These are phyloP conservation scores for Holacanthus passer DNA, from an alignment of 2,113 vertebrate species.

Conservation along the genomic window DNA sequence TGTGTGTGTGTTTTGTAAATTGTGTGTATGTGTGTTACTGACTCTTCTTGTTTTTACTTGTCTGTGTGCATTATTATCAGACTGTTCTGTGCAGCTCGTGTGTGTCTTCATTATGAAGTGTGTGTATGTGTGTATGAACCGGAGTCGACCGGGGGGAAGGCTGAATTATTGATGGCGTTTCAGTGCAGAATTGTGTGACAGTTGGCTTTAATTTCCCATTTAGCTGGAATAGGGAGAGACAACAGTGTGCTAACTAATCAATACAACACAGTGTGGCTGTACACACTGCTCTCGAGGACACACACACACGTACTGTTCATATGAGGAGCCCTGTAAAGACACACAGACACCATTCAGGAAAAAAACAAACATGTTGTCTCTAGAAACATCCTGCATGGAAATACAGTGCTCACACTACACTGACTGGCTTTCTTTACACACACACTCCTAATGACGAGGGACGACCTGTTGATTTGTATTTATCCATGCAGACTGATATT, in stretches of 20 bases:
- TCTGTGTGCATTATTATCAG: conserved; percentile 38
- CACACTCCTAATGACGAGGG: too few relatives aligned
- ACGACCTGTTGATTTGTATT: too few relatives aligned
- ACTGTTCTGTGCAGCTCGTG: conserved; percentile 1
- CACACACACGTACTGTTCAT: background rate
- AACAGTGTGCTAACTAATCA: conserved; percentile 72
- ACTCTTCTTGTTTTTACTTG: conserved; percentile 13
- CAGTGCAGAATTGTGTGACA: conserved; percentile 81
- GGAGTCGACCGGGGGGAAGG: conserved; percentile 57
- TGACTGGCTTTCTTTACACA: too few relatives aligned
- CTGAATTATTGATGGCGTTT: conserved; percentile 82
- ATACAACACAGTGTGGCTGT: conserved; percentile 54
- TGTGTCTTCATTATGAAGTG: conserved; percentile 24
- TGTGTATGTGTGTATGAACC: conserved; percentile 47
- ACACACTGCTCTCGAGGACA: conserved; percentile 13
- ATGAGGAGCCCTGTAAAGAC: background rate
- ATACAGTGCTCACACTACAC: too few relatives aligned
- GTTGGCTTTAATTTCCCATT: conserved; percentile 83
- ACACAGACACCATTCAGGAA: background rate
- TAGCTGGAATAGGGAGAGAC: conserved; percentile 75
- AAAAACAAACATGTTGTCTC: too few relatives aligned
- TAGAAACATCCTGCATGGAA: too few relatives aligned
- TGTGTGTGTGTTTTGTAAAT: background rate
- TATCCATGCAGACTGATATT: too few relatives aligned
- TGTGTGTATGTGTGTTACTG: background rate